Evolutionary conservation across 2,888 invertebrate genomes (phyloP).

Genomic region (Leptura quadrifasciata): DNA sequence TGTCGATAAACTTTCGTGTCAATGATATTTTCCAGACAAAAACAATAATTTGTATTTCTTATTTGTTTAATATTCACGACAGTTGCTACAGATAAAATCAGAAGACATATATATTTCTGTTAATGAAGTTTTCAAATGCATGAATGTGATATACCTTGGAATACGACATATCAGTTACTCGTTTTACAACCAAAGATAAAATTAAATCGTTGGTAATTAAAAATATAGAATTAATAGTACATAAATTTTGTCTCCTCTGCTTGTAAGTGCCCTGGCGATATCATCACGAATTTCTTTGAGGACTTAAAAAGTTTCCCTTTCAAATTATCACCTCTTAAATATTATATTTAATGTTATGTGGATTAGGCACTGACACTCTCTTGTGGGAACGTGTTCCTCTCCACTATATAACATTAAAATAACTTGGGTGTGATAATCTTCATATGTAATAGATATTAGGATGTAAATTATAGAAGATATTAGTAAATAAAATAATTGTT

Average conservation of each 20-base stretch:
- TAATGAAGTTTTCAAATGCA: conserved; percentile 34
- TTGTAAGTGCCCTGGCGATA: not conserved
- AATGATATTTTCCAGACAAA: conserved; percentile 33
- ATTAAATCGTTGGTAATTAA: not conserved
- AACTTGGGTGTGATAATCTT: conserved; percentile 7
- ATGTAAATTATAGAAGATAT: conserved; percentile 3
- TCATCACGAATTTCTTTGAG: not conserved
- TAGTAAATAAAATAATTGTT: not conserved
- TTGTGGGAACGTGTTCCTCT: not conserved
- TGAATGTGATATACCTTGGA: conserved; percentile 10
- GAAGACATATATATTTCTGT: conserved; percentile 12
- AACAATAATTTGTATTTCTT: conserved; percentile 13
- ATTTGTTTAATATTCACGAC: conserved; percentile 29
- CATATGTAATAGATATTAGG: not conserved
- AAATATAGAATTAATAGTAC: not conserved
- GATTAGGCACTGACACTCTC: conserved; percentile 4
- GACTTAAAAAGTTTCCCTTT: not conserved
- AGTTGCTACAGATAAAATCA: conserved; percentile 17
- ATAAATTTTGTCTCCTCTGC: not conserved
- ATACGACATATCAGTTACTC: not conserved
- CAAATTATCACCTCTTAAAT: conserved; percentile 3
- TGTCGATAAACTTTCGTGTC: conserved; percentile 20
- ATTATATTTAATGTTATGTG: conserved; percentile 1
- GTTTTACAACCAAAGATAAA: conserved; percentile 7
- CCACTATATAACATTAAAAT: not conserved